A percentile compares a stretch with the other conserved stretches of the same genome.
These are phyloP conservation scores for Criorhina ranunculi DNA, from an alignment of 2,888 invertebrate genomes.

Conservation along the genomic window DNA sequence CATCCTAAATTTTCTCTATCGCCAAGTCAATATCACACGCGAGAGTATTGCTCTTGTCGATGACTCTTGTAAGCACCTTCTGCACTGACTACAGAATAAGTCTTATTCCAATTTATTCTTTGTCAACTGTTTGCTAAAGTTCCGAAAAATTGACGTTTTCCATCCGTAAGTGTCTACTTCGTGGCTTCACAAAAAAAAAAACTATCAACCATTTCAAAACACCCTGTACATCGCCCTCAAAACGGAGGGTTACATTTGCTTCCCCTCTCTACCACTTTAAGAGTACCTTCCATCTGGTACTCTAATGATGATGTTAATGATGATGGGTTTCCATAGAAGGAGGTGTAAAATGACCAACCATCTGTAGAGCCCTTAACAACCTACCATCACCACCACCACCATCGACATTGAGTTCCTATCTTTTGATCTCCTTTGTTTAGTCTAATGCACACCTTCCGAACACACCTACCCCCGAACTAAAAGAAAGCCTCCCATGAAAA, in stretches of 20 bases:
- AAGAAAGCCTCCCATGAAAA: constrained; percentile 26
- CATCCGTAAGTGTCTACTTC: too few species aligned
- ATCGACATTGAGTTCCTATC: constrained; percentile 39
- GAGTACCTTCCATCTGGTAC: constrained; percentile 45
- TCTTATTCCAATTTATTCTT: too few species aligned
- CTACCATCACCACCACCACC: constrained; percentile 9
- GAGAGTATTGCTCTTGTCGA: too few species aligned
- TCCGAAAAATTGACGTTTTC: too few species aligned
- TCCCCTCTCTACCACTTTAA: neutral
- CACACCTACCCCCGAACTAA: constrained; percentile 23
- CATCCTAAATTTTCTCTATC: too few species aligned
- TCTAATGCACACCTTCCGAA: constrained; percentile 55
- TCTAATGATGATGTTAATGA: constrained; percentile 64
- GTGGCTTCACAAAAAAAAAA: too few species aligned
- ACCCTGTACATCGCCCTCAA: neutral
- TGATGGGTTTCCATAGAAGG: constrained; percentile 48
- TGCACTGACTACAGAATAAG: too few species aligned
- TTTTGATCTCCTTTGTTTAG: constrained; percentile 59
- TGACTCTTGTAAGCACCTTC: too few species aligned
- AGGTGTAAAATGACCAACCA: constrained; percentile 70
- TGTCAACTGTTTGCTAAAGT: too few species aligned
- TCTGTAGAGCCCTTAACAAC: constrained; percentile 50
- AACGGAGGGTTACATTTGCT: constrained; percentile 15
- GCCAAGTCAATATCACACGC: too few species aligned
- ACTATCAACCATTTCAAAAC: neutral